Evolutionary conservation across 1,140 invertebrate genomes (phyloP), one percentile per base, ranked within the genome.

Genomic region (Portunus trituberculatus): DNA sequence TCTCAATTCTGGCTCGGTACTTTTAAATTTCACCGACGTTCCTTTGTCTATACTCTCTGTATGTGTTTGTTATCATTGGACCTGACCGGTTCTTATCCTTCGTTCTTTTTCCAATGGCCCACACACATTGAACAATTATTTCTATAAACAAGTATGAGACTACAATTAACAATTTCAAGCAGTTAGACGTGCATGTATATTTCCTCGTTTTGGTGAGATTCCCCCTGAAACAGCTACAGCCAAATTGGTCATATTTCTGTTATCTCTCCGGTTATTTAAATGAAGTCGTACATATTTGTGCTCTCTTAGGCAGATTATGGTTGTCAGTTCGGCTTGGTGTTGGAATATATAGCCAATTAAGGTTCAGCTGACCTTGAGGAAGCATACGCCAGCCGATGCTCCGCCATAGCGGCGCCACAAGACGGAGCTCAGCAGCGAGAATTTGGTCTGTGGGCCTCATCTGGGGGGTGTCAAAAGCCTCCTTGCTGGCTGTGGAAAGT

Each of bases 311-410:
- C n/a, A 88, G 31, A 88, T 32, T 88, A 32, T 32, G 14, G 45
- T 86, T 45, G 86, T 88, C 45, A 3, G 31, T 20, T 8, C 29
- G 86, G 14, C 86, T 88, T 20, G 86, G 86, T 88, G 86, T n/a
- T 20, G 86, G 86, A 46, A 88, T 88, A 88, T 88, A 88, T 88
- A 46, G 86, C 86, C 86, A 88, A 88, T 88, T 88, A 88, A 88
- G 45, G 32, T 8, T 8, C 32, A n/a, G 8, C 12, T 88, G 86
- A 88, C 86, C 86, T 88, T 88, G 86, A 76, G 67, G 67, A 76
- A 20, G 67, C 20, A n/a, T n/a, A n/a, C 25, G n/a, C 20, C n/a
- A 25, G 67, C 67, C 67, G 67, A 0, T 76, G 20, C 10, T 76
- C 67, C 67, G 67, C 67, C 67, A 76, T n/a, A n/a, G 12, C 67